Evolutionary conservation across 2,797 vertebrate species (phyloP), one percentile per base, ranked within the genome.

Genomic region (Chrysocyon brachyurus): DNA sequence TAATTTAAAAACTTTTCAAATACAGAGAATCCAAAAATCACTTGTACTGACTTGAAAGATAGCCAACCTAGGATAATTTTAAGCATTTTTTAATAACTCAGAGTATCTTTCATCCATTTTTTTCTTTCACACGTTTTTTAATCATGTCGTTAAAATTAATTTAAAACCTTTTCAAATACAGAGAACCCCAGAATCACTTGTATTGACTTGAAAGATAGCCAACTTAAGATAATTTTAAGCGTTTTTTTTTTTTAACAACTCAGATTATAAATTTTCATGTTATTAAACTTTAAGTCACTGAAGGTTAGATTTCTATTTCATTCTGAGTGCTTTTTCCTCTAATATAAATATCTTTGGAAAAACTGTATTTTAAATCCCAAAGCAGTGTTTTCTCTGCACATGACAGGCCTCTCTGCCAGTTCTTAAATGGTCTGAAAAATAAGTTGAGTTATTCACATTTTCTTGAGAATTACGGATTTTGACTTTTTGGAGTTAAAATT

Each of bases 391-490:
- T 94, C 33, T 89, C 85, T 89, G 6, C 5, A 9, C 66, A 16
- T 15, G 17, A 83, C 0, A 49, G 21, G 86, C 22, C 96, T 52
- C 17, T 64, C 49, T 73, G 19, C n/a, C 82, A 83, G 26, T 72
- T 97, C 7, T 57, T 92, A 92, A 90, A 63, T 95, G 77, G 49
- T 77, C 96, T 94, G 46, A 81, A 91, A 94, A 90, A 79, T 89
- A 87, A 64, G 24, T 87, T 52, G 46, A 96, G 54, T 86, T 82
- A 11, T 31, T 88, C 57, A 31, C 28, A 28, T 87, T 77, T 85
- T n/a, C 81, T 72, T 3, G 52, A 87, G 70, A 96, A 91, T 57
- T 84, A 31, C 22, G 28, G n/a, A 63, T 79, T 97, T 96, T 94
- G 61, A 88, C 56, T 77, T 91, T 72, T 36, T 49, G 46, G 68